phyloP scores from a whole-genome alignment of 1,140 invertebrate species.

The Pseudachorutes palmiensis region DNA sequence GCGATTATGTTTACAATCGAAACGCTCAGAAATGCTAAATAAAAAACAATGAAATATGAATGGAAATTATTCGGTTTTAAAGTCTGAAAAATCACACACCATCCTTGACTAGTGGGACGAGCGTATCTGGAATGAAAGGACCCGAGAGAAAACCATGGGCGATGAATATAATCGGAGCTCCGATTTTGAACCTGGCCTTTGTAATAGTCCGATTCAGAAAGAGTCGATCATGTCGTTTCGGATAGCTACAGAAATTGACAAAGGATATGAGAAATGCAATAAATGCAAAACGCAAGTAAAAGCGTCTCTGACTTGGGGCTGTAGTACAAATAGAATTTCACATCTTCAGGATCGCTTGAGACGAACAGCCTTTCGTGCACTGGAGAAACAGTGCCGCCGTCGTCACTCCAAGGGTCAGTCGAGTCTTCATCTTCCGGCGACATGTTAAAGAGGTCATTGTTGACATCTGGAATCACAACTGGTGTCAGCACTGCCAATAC shows the following conservation, averaged over 20 bases:
- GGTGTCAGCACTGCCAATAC: background rate
- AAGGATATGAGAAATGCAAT: background rate
- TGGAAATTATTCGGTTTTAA: too few relatives aligned
- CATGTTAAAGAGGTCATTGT: background rate
- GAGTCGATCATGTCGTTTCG: background rate
- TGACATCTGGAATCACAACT: background rate
- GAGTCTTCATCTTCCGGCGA: background rate
- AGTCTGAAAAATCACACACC: too few relatives aligned
- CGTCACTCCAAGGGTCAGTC: slow-evolving; percentile 2
- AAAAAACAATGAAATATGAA: too few relatives aligned
- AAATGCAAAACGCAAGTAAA: background rate
- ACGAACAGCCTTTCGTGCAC: background rate
- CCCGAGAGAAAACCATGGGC: background rate
- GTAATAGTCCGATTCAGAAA: background rate
- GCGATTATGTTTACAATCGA: slow-evolving; percentile 3
- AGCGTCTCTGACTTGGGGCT: background rate
- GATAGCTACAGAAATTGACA: background rate
- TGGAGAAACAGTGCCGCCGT: too few relatives aligned
- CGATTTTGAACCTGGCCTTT: background rate
- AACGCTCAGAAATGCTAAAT: background rate
- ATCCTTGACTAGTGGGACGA: background rate
- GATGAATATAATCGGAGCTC: background rate
- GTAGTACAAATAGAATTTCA: background rate
- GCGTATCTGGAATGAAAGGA: background rate
- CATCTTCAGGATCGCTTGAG: background rate